Conservation (phyloP, 2,888 invertebrate species). For the Rhingia campestris region DNA sequence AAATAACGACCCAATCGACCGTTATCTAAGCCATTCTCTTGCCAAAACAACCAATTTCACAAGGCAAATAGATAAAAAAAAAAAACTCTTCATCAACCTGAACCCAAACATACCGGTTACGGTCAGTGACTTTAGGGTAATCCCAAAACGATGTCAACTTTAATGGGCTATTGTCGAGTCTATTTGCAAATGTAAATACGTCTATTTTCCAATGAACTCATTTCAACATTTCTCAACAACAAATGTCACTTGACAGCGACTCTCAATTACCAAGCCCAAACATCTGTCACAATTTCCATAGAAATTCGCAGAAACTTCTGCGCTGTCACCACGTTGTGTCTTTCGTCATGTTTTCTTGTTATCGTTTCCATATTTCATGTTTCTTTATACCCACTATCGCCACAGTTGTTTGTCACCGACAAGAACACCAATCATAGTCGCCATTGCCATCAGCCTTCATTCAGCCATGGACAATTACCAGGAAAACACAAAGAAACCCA, state of each 20-base stretch:
- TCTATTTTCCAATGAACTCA: background rate
- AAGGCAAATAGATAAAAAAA: too few relatives aligned
- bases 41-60: too few relatives aligned
- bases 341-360: conserved; percentile 7
- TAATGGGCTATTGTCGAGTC: too few relatives aligned
- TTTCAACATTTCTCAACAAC: background rate
- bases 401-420: conserved; percentile 1
- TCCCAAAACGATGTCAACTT: too few relatives aligned
- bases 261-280: background rate
- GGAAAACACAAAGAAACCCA: conserved; percentile 21
- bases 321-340: conserved; percentile 13
- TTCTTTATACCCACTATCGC: background rate
- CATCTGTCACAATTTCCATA: conserved; percentile 20
- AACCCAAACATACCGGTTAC: too few relatives aligned
- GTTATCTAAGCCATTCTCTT: too few relatives aligned
- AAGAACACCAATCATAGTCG: conserved; percentile 7
- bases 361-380: background rate
- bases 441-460: conserved; percentile 44
- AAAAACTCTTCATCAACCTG: too few relatives aligned
- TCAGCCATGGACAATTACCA: conserved; percentile 51
- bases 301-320: conserved; percentile 23
- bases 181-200: too few relatives aligned
- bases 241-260: background rate
- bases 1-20: too few relatives aligned
- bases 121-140: too few relatives aligned